Evolutionary conservation across 2,888 invertebrate genomes (phyloP), one percentile per base, ranked within the genome.

Genomic region (Phengaris arion): DNA sequence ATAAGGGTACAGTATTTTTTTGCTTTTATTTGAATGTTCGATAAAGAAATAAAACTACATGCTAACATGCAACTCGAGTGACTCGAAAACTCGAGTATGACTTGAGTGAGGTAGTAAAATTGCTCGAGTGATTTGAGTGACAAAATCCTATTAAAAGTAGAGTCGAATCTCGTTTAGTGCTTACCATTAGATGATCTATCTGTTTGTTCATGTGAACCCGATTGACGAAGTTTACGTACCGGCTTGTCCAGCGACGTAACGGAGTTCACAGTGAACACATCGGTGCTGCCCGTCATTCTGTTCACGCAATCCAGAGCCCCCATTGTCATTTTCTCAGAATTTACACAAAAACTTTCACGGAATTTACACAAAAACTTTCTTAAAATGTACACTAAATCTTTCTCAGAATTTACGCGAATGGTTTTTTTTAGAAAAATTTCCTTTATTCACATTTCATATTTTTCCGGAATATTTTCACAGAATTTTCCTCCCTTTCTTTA

Each of bases 301-400:
- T 83, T 83, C 2, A 90, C 89, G 86, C 90, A 92, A 80, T 90
- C 89, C 70, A 92, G 82, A 6, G 85, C 90, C 78, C 89, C 87
- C 89, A 90, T 90, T 52, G 74, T 69, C 69, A 48, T 22, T 68
- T 74, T 74, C 59, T 64, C 35, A 22, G 51, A 57, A 46, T 57
- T 74, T 13, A 54, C 51, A 68, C 22, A 73, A 51, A 45, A 74
- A 68, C 10, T 74, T 74, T 59, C 10, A 52, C 13, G 22, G 64
- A 13, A 35, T 35, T 64, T 64, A 35, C 64, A 35, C 10, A 35
- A 64, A 52, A 64, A 35, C 3, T 35, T 35, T 64, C 22, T 12
- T 22, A 22, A 22, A 22, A 22, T 22, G 22, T 22, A 1, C 22
- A 22, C 1, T 22, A 22, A 22, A 22, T 22, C n/a, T 68, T 74